Evolutionary conservation across 2,113 vertebrate genomes (phyloP).

Genomic region (Ceyx margarethae): DNA sequence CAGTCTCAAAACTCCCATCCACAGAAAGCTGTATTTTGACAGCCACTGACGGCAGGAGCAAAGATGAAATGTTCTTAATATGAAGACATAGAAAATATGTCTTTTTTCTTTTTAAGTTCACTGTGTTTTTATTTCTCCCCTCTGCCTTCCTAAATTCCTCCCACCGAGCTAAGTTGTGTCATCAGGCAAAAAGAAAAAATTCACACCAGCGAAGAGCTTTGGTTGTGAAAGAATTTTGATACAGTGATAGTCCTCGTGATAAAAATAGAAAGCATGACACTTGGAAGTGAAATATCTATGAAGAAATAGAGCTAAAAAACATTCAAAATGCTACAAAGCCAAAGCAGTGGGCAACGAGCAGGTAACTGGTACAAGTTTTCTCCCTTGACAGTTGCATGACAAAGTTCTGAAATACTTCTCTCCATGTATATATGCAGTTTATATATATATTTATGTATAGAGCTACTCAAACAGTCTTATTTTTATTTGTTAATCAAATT

Average conservation of each 20-base stretch:
- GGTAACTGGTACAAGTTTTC: not conserved
- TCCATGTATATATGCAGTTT: not conserved
- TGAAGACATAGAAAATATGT: constrained; percentile 30
- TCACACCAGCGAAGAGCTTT: constrained; percentile 35
- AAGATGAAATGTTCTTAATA: constrained; percentile 22
- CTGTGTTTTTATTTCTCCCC: constrained; percentile 30
- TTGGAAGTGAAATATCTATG: constrained; percentile 34
- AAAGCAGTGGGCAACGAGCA: not conserved
- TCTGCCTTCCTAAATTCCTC: constrained; percentile 18
- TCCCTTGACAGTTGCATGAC: not conserved
- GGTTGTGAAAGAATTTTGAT: constrained; percentile 51
- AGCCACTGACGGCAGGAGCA: constrained; percentile 14
- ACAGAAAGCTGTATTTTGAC: constrained; percentile 44
- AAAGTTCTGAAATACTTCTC: not conserved
- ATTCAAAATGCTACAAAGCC: not conserved
- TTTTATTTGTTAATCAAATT: not conserved
- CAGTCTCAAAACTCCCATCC: constrained; percentile 30
- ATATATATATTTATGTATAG: not conserved
- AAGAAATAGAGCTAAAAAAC: constrained; percentile 18
- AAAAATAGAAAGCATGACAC: constrained; percentile 54
- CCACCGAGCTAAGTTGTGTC: not conserved
- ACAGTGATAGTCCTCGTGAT: constrained; percentile 20
- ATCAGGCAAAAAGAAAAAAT: constrained; percentile 46
- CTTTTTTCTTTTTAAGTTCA: constrained; percentile 50
- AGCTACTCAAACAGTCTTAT: not conserved